Evolutionary conservation across 2,888 invertebrate species (phyloP), one percentile per base, ranked within the genome.

Genomic region (Sisyra nigra): DNA sequence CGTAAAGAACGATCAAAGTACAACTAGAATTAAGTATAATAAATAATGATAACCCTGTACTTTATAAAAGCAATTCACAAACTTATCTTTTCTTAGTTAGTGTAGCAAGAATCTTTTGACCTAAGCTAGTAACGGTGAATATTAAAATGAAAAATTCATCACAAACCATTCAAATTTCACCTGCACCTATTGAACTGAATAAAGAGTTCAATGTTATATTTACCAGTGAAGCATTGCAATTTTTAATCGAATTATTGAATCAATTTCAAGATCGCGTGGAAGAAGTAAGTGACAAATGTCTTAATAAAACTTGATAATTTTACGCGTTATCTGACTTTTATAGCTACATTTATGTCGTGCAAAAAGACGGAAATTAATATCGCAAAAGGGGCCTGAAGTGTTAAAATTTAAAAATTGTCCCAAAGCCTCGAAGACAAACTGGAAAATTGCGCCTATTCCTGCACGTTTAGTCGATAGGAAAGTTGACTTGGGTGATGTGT

Each of bases 401-500:
- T 59, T 61, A 8, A 57, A 61, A 47, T 73, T 75, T 50, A 57
- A 56, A 45, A 54, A 60, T 39, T 63, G 68, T n/a, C 40, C 55
- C 1, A 66, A 66, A 48, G 59, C 66, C 48, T 51, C 48, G 31
- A 62, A 70, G 50, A 58, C 55, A 44, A 55, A 64, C 29, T 80
- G 80, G 80, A 71, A 60, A 51, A 67, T 79, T 37, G 63, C 64
- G 41, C 67, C 75, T 38, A 56, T 79, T 48, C 68, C 78, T 40
- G 49, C 63, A 49, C 60, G 72, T 55, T 57, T 73, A 48, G 57
- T 67, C 49, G 68, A 74, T 55, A 71, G 76, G 46, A 69, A 71
- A 51, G 52, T 80, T 52, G 76, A 80, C 57, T 62, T 76, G 47
- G 76, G 79, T 7, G 76, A 78, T 56, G 75, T 76, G 1, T 72